Base-by-base conservation (phyloP, 2,797 vertebrate species). In the Luscinia megarhynchos region DNA sequence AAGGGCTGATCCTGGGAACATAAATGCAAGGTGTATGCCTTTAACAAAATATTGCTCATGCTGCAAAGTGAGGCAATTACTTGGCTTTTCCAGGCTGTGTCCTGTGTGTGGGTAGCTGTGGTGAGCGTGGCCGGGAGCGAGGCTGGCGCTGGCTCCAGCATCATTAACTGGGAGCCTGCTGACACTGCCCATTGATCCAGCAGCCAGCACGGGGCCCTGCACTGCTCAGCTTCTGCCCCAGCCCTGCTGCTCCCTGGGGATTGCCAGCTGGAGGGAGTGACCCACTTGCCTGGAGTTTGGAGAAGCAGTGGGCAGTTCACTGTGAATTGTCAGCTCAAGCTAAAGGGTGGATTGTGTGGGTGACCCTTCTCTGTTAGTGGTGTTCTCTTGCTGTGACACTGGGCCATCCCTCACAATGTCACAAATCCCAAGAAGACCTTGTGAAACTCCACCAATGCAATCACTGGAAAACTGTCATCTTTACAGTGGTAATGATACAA, bases 101-200 rank as follows among this genome's bases (percentile, higher is more conserved):
- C 85, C 93, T 94, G 85, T 55, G 73, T 85, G 40, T 73, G 76
- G 97, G 86, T 93, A 38, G 94, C 88, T 32, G 96, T 50, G 95
- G 96, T 96, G 94, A 96, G 96, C 48, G 61, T 97, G 97, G 97
- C 94, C 63, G 76, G 95, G 94, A 96, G 97, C 96, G 8, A 93
- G 97, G 92, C 97, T 55, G 96, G 94, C 20, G 62, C 97, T 62
- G 90, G 92, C 79, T 91, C 3, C 75, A 64, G 96, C 97, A 97
- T 98, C 97, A 97, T 98, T 98, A 98, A 96, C 79, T 69, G 85
- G 97, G 96, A 96, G 94, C 98, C 98, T 69, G 98, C 98, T 98
- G 98, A 94, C 93, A 92, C 96, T 75, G 93, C 88, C 97, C 97
- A 97, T 98, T 98, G 98, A 98, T 98, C 97, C 94, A 58, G 91